A percentile compares a stretch with the other conserved stretches of the same genome.
phyloP scores from a whole-genome alignment of 2,888 invertebrate genomes.

The Polydesmus complanatus region DNA sequence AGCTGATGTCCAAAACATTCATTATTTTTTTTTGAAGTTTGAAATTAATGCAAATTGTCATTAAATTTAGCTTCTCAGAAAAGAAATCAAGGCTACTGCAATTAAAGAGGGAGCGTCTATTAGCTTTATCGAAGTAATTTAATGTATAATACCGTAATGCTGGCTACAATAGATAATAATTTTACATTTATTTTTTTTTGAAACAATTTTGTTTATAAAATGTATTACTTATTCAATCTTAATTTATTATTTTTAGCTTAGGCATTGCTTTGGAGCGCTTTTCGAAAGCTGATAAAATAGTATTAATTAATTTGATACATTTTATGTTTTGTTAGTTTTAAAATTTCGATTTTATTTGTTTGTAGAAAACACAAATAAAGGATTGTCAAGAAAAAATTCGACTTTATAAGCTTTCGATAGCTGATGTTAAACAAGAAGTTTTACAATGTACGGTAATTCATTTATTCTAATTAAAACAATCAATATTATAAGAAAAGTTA shows the following conservation, averaged over 20 bases:
- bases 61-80: conserved; percentile 42
- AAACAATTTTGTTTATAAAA: no score
- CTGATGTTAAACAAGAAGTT: conserved; percentile 1
- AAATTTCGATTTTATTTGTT: background rate
- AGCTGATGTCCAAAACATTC: background rate
- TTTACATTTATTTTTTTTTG: no score
- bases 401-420: conserved; percentile 3
- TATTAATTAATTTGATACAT: background rate
- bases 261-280: background rate
- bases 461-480: no score
- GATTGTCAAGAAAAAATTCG: conserved; percentile 7
- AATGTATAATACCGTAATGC: no score
- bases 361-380: conserved; percentile 5
- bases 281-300: background rate
- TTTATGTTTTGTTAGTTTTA: background rate
- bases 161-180: no score
- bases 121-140: conserved; percentile 30
- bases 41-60: background rate
- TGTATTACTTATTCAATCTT: background rate
- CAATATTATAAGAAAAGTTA: no score
- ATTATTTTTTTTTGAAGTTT: background rate
- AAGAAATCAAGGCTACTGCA: conserved; percentile 46
- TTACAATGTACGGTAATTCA: background rate
- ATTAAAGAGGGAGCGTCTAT: conserved; percentile 41
- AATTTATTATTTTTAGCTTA: background rate